Evolutionary conservation across 2,888 invertebrate species (phyloP), one percentile per base, ranked within the genome.

Genomic region (Hemithea aestivaria): DNA sequence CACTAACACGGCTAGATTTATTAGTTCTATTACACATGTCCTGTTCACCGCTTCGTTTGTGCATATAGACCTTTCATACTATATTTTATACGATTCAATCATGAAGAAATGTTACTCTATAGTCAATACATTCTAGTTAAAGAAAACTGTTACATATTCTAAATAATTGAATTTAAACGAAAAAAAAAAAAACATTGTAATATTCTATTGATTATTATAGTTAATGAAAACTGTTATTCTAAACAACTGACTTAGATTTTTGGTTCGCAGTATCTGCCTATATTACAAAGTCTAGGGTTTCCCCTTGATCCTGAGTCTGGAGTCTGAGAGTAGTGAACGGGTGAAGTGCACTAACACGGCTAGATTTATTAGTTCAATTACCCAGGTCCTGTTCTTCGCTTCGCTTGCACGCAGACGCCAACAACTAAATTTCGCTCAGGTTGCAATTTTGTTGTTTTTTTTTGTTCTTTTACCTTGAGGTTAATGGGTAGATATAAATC

Each of bases 321-420:
- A 30, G 30, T 7, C 28, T 28, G 30, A 33, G 34, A 26, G 40
- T 27, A 27, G 35, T 35, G 27, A 35, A 35, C 25, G 25, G 26
- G 26, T 26, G 26, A 8, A 20, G 26, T 73, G 76, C 45, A 42
- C 26, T 74, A 71, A 73, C 77, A 70, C 62, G 71, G 66, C 73
- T 73, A 82, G 84, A 85, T 85, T 84, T 85, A 85, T 84, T 84
- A 79, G 82, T 83, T 84, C 84, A 84, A 85, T 85, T 85, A 85
- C 76, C 81, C 71, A 66, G 66, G 62, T 66, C 69, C 72, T 80
- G 79, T 73, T 77, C 72, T 63, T 58, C 66, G 74, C 73, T 64
- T 58, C 68, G 75, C 78, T 76, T 71, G 74, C 70, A 58, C 73
- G 69, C 73, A 74, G 73, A 76, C 76, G 72, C 79, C 74, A 75